These are phyloP conservation scores for Mustelus asterias DNA, from an alignment of 2,113 vertebrate species.

Conservation along the genomic window DNA sequence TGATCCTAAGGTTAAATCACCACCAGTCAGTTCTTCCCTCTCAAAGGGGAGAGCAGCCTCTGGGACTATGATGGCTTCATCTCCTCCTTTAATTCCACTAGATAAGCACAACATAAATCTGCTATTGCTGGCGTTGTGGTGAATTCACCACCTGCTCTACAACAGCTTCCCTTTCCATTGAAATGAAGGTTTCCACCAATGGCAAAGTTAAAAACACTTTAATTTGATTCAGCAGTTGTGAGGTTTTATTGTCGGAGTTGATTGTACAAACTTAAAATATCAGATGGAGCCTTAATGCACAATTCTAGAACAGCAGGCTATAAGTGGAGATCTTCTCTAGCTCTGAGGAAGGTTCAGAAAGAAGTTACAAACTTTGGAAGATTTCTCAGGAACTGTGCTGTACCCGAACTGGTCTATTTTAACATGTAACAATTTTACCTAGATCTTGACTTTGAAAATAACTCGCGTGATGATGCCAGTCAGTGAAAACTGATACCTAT, in stretches of 20 bases:
- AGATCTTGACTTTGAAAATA: not conserved
- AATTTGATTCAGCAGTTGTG: not conserved
- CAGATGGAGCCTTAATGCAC: not conserved
- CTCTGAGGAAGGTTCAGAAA: not conserved
- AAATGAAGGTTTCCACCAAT: not conserved
- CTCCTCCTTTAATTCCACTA: not conserved
- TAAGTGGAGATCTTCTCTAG: not conserved
- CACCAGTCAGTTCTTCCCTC: too few species aligned
- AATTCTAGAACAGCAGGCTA: not conserved
- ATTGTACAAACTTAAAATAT: not conserved
- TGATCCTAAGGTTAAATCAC: too few species aligned
- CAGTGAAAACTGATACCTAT: not conserved
- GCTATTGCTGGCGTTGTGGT: not conserved
- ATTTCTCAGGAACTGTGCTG: not conserved
- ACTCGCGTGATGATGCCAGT: not conserved
- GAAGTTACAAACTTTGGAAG: not conserved
- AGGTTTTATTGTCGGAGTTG: not conserved
- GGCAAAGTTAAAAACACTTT: not conserved
- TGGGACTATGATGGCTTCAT: too few species aligned
- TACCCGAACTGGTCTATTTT: not conserved
- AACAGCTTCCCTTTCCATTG: not conserved
- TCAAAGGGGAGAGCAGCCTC: too few species aligned
- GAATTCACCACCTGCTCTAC: not conserved
- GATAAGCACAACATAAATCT: not conserved
- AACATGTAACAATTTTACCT: not conserved